Base-by-base conservation (phyloP, 2,888 invertebrate species). In the Drosophila sordidapex region DNA sequence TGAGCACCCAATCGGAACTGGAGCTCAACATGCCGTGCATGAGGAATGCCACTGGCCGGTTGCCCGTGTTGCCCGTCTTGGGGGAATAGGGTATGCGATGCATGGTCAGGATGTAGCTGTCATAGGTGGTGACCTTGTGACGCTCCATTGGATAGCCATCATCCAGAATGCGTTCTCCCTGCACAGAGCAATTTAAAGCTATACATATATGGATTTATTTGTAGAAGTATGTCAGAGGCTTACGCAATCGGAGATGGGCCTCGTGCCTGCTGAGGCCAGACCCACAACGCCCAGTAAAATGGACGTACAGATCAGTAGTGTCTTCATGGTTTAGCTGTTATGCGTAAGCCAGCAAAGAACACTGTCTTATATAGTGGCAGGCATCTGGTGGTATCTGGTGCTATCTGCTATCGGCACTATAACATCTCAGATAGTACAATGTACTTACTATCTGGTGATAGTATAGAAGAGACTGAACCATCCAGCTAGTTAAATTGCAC, bases 91-190 rank as follows among this genome's bases (percentile, higher is more conserved):
- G 97, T 82, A 98, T 97, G 70, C 98, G 95, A 87, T 98, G 97
- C 66, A 98, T 83, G 1, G 96, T 96, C 54, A 98, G 93, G 56
- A 98, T 94, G 91, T 97, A 98, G 13, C 96, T 97, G 91, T 98
- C 98, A 8, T 95, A 94, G 0, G 98, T 98, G 56, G 94, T 92
- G 0, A 96, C 94, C 0, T 94, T 93, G 84, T 97, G 96, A 0
- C 95, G 94, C 91, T 97, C 96, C 0, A 96, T 94, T 0, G 94
- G 94, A 91, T 96, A 97, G 29, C 91, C 91, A 87, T 92, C 82
- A 29, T 83, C 52, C 25, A 62, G 61, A 18, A 91, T 91, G 25
- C 91, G 91, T 35, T 87, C 87, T n/a, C 83, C 85, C 91, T 91
- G 21, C 10, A 43, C 29, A 35, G 8, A 49, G n/a, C 4, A 54